phyloP scores from a whole-genome alignment of 2,888 invertebrate genomes.

The Pachymerium ferrugineum region DNA sequence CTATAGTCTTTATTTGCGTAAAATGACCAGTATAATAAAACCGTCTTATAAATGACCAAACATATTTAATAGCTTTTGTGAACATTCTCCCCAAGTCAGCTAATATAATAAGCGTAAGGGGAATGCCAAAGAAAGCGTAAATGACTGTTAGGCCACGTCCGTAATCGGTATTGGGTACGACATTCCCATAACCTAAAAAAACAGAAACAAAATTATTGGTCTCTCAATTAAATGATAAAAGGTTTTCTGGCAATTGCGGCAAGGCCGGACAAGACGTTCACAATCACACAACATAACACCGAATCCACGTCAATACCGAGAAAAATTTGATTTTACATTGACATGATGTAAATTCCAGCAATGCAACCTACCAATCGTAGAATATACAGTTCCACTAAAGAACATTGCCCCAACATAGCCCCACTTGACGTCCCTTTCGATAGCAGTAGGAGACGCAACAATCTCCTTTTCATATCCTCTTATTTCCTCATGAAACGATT shows the following conservation, averaged over 20 bases:
- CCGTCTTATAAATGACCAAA: slow-evolving; percentile 57
- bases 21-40: slow-evolving; percentile 44
- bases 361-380: not conserved
- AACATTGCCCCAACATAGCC: not conserved
- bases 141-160: slow-evolving; percentile 84
- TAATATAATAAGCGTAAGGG: slow-evolving; percentile 85
- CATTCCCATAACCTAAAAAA: slow-evolving; percentile 84
- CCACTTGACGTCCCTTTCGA: not conserved
- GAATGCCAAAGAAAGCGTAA: slow-evolving; percentile 93
- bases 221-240: not conserved
- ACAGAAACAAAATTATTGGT: not conserved
- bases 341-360: too few species aligned
- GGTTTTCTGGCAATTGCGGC: too few species aligned
- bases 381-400: not conserved
- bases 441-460: not conserved
- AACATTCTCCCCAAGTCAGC: slow-evolving; percentile 93
- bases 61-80: slow-evolving; percentile 80
- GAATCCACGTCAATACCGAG: too few species aligned
- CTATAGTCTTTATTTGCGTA: slow-evolving; percentile 63
- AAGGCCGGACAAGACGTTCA: too few species aligned
- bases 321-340: too few species aligned
- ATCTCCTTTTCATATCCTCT: not conserved
- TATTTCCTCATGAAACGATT: not conserved
- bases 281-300: too few species aligned
- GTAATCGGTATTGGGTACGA: slow-evolving; percentile 78